Evolutionary conservation across 2,113 vertebrate genomes (phyloP).

Genomic region (Dipodomys stephensi): DNA sequence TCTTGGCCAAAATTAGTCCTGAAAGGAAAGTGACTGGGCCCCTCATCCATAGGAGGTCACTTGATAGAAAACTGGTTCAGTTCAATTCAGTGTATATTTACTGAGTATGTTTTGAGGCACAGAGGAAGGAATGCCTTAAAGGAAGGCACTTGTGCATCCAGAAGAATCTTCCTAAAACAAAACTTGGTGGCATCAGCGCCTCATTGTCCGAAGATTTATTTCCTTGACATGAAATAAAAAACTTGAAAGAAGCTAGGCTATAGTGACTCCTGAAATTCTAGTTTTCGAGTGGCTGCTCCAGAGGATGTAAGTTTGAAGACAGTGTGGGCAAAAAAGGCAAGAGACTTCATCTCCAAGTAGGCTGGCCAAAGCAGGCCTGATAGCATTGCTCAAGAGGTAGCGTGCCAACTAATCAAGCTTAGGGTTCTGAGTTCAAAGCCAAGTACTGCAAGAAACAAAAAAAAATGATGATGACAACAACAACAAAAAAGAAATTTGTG

Average conservation of each 20-base stretch:
- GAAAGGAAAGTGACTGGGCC: constrained; percentile 43
- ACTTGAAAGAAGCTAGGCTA: neutral
- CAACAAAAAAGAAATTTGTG: neutral
- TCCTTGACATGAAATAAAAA: neutral
- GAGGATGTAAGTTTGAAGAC: too few relatives aligned
- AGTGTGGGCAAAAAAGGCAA: too few relatives aligned
- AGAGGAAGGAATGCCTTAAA: constrained; percentile 35
- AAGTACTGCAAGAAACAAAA: too few relatives aligned
- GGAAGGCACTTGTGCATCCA: neutral
- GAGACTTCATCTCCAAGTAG: too few relatives aligned
- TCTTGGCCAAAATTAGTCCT: constrained; percentile 57
- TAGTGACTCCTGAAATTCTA: too few relatives aligned
- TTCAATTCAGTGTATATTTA: constrained; percentile 6
- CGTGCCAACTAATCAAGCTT: too few relatives aligned
- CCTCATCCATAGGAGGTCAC: neutral
- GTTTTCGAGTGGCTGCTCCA: too few relatives aligned
- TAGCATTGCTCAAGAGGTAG: too few relatives aligned
- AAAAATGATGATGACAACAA: too few relatives aligned
- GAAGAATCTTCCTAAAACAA: constrained; percentile 42
- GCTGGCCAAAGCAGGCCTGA: too few relatives aligned
- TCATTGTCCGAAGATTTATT: constrained; percentile 17
- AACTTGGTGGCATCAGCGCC: neutral
- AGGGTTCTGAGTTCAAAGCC: too few relatives aligned
- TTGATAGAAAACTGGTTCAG: constrained; percentile 38
- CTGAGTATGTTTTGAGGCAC: neutral